Evolutionary conservation across 1,140 invertebrate species (phyloP), one percentile per base, ranked within the genome.

Genomic region (Drosophila miranda): DNA sequence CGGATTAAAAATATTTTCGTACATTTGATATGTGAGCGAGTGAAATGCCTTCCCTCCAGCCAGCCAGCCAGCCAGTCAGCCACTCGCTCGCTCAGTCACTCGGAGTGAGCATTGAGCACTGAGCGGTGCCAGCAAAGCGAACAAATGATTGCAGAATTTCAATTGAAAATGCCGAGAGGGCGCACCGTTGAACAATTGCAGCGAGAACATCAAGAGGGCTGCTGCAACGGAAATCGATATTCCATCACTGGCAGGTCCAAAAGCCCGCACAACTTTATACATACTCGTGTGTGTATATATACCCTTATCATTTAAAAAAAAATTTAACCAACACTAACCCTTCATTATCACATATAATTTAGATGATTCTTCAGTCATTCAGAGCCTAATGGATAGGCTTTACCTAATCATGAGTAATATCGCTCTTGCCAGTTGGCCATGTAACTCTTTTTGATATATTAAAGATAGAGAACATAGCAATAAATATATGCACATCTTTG

Each of bases 1-100:
- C 71, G 82, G 82, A 87, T 87, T 87, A 88, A 87, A 87, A 87
- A 87, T 87, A 87, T 87, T 87, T 70, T 87, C 76, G 70, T 88
- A 81, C 83, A 88, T 87, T 82, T 75, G 83, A 87, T 87, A 82
- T 86, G 82, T 82, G 82, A 64, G 74, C 51, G 56, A 60, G 69
- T 16, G 72, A 75, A 84, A 73, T 58, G 43, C 52, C 44, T 52
- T 42, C 16, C 4, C 23, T 26, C 5, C 23, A 6, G 23, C 5
- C 19, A 19, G 19, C 19, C 19, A 19, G 19, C 0, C 19, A 19
- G 19, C 6, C 53, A 51, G 4, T 3, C 51, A 28, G 7, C 28
- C 28, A 30, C 50, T 46, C 23, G 48, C 44, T 42, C 53, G 45
- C 38, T 19, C 8, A 21, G 38, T 23, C 19, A 34, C 45, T 16